Evolutionary conservation across 2,113 vertebrate species (phyloP).

Genomic region (Tamias sibiricus): DNA sequence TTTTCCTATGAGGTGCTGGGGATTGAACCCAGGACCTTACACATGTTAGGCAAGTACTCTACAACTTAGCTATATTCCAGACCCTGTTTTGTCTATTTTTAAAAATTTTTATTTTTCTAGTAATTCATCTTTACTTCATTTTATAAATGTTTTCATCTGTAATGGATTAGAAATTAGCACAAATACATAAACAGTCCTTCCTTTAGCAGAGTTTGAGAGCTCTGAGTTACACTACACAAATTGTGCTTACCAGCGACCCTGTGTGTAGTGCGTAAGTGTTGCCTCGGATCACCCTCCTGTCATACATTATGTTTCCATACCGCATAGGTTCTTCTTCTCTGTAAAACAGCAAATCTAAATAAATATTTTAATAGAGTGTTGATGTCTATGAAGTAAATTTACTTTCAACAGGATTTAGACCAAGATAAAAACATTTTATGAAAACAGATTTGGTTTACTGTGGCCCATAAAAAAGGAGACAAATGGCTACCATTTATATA

Average conservation of each 20-base stretch:
- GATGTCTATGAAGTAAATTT: background rate
- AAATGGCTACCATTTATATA: background rate
- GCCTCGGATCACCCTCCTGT: constrained; percentile 94
- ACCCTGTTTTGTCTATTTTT: background rate
- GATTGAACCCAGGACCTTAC: background rate
- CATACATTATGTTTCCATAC: constrained; percentile 94
- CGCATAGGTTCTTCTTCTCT: constrained; percentile 84
- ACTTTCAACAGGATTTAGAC: background rate
- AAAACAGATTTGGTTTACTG: background rate
- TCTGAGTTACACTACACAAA: background rate
- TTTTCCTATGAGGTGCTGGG: background rate
- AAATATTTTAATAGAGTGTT: background rate
- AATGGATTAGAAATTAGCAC: background rate
- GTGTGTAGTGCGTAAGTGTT: constrained; percentile 88
- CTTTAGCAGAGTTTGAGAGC: background rate
- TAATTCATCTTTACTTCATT: background rate
- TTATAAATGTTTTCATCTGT: background rate
- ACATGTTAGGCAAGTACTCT: background rate
- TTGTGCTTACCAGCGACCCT: constrained; percentile 81
- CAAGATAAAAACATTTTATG: background rate
- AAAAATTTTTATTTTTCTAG: constrained; percentile 3
- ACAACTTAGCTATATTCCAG: background rate
- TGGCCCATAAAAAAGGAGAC: background rate
- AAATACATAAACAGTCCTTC: background rate
- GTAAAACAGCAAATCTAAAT: constrained; percentile 53